Percentiles rank a stretch among this genome's conserved stretches.
Conservation (phyloP, 2,888 invertebrate species). For the Cosmia trapezina region DNA sequence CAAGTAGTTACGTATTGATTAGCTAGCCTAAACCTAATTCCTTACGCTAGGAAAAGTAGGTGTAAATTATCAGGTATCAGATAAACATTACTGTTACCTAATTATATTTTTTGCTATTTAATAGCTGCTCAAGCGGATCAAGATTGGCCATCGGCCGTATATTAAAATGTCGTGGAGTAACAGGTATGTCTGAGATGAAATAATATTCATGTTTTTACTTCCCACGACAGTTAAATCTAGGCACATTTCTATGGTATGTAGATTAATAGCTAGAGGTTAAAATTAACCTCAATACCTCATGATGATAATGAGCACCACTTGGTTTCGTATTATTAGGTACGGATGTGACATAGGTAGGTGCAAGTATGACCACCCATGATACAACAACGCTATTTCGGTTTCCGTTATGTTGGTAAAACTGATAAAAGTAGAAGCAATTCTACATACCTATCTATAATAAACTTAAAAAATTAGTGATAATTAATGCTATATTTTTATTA, state of each 20-base stretch:
- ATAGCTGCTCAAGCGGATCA: slow-evolving; percentile 79
- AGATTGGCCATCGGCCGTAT: slow-evolving; percentile 70
- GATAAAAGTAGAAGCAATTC: slow-evolving; percentile 8
- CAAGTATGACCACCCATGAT: neutral
- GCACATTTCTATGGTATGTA: slow-evolving; percentile 6
- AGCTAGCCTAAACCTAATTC: neutral
- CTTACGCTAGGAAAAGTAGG: slow-evolving; percentile 28
- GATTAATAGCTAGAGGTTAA: neutral
- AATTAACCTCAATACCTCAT: neutral
- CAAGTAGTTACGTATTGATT: slow-evolving; percentile 15
- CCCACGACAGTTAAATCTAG: slow-evolving; percentile 1
- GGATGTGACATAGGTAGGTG: slow-evolving; percentile 23
- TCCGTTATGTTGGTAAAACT: slow-evolving; percentile 33
- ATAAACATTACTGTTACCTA: slow-evolving; percentile 47
- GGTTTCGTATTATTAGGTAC: slow-evolving; percentile 22
- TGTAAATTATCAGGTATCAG: slow-evolving; percentile 40
- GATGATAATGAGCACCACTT: neutral
- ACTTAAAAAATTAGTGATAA: neutral
- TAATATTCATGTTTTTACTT: slow-evolving; percentile 14
- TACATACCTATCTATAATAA: neutral
- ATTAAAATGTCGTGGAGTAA: slow-evolving; percentile 77
- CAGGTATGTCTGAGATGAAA: slow-evolving; percentile 77
- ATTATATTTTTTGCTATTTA: slow-evolving; percentile 69
- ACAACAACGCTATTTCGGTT: slow-evolving; percentile 14
- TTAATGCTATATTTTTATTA: neutral